A percentile compares a stretch with the other conserved stretches of the same genome.
Evolutionary conservation across 2,113 vertebrate genomes (phyloP).

Genomic region (Capra hircus): DNA sequence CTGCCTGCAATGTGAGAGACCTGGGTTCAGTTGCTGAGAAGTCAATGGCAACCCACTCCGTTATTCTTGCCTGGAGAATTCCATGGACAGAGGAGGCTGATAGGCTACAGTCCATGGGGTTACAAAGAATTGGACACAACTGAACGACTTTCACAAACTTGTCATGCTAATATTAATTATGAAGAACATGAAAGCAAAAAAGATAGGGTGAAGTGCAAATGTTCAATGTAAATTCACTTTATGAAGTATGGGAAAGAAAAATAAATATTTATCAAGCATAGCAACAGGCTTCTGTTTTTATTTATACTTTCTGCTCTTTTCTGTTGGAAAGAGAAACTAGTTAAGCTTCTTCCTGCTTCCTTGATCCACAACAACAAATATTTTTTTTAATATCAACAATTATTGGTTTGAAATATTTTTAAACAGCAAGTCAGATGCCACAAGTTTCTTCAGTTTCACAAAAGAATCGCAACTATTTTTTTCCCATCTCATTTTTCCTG

Average conservation of each 20-base stretch:
- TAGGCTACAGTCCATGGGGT: background rate
- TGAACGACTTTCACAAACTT: background rate
- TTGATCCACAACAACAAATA: background rate
- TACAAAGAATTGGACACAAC: background rate
- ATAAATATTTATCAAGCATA: background rate
- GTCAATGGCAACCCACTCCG: background rate
- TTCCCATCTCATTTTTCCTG: background rate
- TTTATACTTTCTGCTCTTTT: background rate
- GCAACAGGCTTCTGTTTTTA: background rate
- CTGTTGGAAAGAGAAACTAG: background rate
- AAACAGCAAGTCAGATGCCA: background rate
- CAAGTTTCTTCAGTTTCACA: background rate
- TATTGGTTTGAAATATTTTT: background rate
- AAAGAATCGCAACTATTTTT: constrained; percentile 14
- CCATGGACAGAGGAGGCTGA: background rate
- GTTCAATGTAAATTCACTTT: background rate
- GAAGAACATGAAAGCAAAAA: constrained; percentile 1
- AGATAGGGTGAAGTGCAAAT: background rate
- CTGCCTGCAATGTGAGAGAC: background rate
- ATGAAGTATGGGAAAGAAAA: background rate
- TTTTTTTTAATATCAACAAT: background rate
- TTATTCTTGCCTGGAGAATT: background rate
- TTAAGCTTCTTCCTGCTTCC: background rate
- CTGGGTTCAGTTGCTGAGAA: background rate
- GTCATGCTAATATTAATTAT: constrained; percentile 19